phyloP scores from a whole-genome alignment of 2,113 vertebrate species.

The Paedocypris sp. region DNA sequence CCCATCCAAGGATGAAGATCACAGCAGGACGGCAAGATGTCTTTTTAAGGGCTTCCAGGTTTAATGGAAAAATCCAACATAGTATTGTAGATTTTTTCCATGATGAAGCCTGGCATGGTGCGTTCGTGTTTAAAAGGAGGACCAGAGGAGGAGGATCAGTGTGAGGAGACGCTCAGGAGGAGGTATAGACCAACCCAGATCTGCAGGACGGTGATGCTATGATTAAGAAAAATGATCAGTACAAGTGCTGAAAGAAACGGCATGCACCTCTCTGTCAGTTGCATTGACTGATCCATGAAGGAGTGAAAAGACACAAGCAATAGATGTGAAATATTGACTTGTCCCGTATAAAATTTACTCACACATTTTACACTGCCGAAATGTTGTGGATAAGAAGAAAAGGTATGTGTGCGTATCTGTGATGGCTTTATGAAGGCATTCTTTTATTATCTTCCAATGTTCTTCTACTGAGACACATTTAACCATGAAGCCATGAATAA shows the following conservation, averaged over 20 bases:
- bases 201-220: conserved; percentile 1
- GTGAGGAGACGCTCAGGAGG: not conserved
- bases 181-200: conserved; percentile 16
- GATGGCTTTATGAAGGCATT: no score
- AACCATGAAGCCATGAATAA: no score
- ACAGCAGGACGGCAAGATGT: conserved; percentile 1
- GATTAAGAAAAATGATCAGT: conserved; percentile 4
- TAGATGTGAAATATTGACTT: no score
- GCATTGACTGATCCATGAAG: not conserved
- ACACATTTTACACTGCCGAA: no score
- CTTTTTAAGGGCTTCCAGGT: not conserved
- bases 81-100: conserved; percentile 18
- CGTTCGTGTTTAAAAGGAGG: not conserved
- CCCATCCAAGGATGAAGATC: not conserved
- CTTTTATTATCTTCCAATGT: no score
- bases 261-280: not conserved
- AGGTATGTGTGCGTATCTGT: no score
- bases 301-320: not conserved
- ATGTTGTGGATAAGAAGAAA: no score
- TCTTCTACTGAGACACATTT: no score
- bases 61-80: conserved; percentile 18
- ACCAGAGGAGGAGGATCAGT: not conserved
- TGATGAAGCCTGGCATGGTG: conserved; percentile 15
- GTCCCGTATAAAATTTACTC: no score
- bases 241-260: not conserved